phyloP scores from a whole-genome alignment of 1,140 invertebrate species.

The Helicoverpa zea region DNA sequence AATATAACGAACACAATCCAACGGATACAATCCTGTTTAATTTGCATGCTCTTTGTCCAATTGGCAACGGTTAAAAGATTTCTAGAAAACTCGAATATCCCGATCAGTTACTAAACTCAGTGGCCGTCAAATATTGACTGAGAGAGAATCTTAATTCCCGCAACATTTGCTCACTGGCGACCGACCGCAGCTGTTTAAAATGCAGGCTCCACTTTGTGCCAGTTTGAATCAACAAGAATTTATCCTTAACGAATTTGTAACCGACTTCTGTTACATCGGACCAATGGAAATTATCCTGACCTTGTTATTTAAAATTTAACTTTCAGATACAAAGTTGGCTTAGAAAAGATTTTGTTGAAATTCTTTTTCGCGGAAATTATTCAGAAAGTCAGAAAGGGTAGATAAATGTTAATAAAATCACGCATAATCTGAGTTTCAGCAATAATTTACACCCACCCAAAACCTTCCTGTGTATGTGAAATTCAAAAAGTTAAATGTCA shows the following conservation, averaged over 20 bases:
- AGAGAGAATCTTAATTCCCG: conserved; percentile 8
- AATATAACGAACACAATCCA: no score
- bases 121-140: conserved; percentile 24
- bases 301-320: neutral
- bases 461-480: no score
- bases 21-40: no score
- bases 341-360: neutral
- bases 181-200: conserved; percentile 34
- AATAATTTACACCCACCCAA: no score
- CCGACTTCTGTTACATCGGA: neutral
- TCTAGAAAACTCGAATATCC: conserved; percentile 2
- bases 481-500: no score
- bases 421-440: no score
- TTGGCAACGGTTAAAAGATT: neutral
- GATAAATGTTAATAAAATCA: no score
- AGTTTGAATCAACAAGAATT: conserved; percentile 29
- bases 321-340: neutral
- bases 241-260: conserved; percentile 35
- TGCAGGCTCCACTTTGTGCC: conserved; percentile 1
- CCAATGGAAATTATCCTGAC: neutral
- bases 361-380: no score
- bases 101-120: conserved; percentile 5
- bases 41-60: no score
- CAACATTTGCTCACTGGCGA: neutral
- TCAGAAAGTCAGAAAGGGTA: no score